These are phyloP conservation scores for Enteromius mattozi DNA, from an alignment of 2,797 vertebrate genomes.

Conservation along the genomic window DNA sequence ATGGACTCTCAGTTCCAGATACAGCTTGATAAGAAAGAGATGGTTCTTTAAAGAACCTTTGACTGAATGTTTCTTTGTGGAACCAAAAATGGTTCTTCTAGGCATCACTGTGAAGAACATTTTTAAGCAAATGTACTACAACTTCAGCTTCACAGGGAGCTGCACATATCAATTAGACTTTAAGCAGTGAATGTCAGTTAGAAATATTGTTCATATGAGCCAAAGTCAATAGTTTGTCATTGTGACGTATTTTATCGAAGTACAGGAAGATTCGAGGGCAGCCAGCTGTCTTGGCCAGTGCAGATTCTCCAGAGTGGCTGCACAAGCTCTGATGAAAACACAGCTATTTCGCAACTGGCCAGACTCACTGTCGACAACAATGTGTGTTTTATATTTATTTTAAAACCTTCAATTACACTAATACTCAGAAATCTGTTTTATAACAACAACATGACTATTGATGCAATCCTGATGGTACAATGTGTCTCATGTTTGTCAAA, in stretches of 20 bases:
- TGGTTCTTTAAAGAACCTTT: no score
- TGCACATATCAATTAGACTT: neutral
- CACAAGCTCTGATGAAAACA: neutral
- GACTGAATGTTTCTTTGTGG: no score
- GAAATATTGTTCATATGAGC: neutral
- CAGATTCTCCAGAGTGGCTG: neutral
- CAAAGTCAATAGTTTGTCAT: neutral
- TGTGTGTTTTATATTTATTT: neutral
- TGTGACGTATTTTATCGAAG: neutral
- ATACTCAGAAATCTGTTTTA: neutral
- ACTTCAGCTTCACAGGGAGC: neutral
- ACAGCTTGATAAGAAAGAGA: neutral
- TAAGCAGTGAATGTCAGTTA: neutral
- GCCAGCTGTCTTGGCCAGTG: neutral
- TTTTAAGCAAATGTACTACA: no score
- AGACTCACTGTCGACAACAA: neutral
- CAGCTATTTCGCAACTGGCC: neutral
- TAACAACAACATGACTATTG: neutral
- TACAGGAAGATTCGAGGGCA: neutral
- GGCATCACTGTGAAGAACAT: no score
- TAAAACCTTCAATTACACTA: neutral
- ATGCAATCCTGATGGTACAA: neutral
- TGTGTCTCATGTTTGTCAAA: neutral
- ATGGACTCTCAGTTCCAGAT: neutral
- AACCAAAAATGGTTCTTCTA: no score